Evolutionary conservation across 2,797 vertebrate genomes (phyloP), one percentile per base, ranked within the genome.

Genomic region (Pantherophis vulpinus): DNA sequence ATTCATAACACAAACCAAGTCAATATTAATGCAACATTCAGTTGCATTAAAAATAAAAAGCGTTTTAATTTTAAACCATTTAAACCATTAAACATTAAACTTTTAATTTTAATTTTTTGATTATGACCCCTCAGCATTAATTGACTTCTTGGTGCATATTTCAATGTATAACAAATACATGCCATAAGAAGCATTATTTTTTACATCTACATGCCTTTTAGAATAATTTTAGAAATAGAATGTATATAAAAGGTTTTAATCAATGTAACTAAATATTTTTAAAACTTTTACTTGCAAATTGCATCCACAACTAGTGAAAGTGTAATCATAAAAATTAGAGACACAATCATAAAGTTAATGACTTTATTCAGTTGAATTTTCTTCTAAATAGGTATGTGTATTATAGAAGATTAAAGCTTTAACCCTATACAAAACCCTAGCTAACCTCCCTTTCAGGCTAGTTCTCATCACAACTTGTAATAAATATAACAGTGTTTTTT

Each of bases 251-350:
- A n/a, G 14, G 12, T 91, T 93, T 59, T 56, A n/a, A 47, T 59
- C 27, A 91, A 91, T 58, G 2, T 61, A 18, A 61, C 5, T 90
- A 25, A 93, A 54, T 20, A 95, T 18, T 18, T 83, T 83, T 70
- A 95, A 94, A 18, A 93, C 25, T 66, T 70, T 93, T 27, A 10
- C 91, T 94, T 61, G 37, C 55, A 4, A 91, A 90, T 61, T 87
- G 54, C 3, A 87, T 87, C 29, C 54, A 56, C 25, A 87, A n/a
- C 25, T 54, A 55, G 27, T 55, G 51, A 56, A 56, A 87, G 79
- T 47, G 37, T 47, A 83, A 47, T 25, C 54, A 87, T 83, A 83
- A 47, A 83, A 83, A 25, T 47, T 83, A 83, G 10, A 47, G 42
- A 47, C 23, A 25, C 79, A 25, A 79, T 42, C 42, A 47, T 83